Percentiles rank a stretch among this genome's conserved stretches.
Evolutionary conservation across 2,888 invertebrate species (phyloP).

Genomic region (Sicus ferrugineus): DNA sequence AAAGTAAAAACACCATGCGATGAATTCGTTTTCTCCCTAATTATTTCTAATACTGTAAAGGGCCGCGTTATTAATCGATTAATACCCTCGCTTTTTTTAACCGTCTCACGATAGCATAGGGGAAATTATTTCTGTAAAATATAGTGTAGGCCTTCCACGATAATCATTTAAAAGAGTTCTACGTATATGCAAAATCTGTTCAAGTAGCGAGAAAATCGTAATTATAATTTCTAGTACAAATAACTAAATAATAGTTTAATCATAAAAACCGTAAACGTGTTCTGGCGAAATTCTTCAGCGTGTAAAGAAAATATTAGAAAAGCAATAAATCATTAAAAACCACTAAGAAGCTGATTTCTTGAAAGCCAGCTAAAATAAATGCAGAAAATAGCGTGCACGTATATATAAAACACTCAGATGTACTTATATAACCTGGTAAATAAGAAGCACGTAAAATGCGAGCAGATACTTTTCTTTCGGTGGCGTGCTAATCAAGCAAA

Average conservation of each 20-base stretch:
- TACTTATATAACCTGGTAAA: not conserved
- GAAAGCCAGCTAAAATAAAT: not conserved
- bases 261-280: not conserved
- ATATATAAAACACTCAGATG: not conserved
- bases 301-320: slow-evolving; percentile 14
- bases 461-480: slow-evolving; percentile 8
- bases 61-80: too few relatives aligned
- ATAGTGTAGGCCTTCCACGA: too few relatives aligned
- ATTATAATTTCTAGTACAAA: not conserved
- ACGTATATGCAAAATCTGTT: too few relatives aligned
- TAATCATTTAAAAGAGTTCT: too few relatives aligned
- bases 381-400: not conserved
- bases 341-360: not conserved
- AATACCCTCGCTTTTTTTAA: too few relatives aligned
- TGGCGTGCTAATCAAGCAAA: slow-evolving; percentile 24
- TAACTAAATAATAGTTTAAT: slow-evolving; percentile 7
- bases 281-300: not conserved
- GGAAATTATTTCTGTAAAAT: too few relatives aligned
- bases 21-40: too few relatives aligned
- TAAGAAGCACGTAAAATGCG: too few relatives aligned
- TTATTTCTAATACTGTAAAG: too few relatives aligned
- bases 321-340: not conserved
- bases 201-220: not conserved
- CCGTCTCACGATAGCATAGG: too few relatives aligned
- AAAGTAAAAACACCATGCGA: too few relatives aligned